phyloP scores from a whole-genome alignment of 2,888 invertebrate species.

The Megaustenia siamemsis region DNA sequence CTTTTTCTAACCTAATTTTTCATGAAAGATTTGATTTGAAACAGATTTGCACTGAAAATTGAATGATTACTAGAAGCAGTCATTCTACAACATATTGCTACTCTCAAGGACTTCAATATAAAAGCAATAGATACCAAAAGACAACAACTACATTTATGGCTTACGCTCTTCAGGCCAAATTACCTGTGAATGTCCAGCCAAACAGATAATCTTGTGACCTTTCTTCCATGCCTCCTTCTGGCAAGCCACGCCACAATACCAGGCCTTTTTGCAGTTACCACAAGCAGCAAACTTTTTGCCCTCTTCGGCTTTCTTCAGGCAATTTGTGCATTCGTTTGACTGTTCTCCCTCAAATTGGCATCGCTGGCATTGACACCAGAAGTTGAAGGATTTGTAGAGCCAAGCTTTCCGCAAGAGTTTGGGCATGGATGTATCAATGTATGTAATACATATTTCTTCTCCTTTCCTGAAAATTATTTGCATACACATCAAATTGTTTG shows the following conservation, averaged over 20 bases:
- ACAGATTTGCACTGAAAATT: constrained; percentile 5
- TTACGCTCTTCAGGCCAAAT: constrained; percentile 48
- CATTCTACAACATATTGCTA: constrained; percentile 15
- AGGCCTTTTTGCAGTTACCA: constrained; percentile 72
- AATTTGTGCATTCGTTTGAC: constrained; percentile 68
- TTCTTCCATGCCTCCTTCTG: constrained; percentile 71
- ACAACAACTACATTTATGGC: constrained; percentile 10
- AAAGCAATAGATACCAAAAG: not conserved
- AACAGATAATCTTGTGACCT: constrained; percentile 72
- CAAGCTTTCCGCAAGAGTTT: constrained; percentile 71
- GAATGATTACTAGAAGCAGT: constrained; percentile 10
- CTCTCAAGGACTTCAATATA: not conserved
- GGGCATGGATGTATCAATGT: constrained; percentile 73
- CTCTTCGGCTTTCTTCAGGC: constrained; percentile 62
- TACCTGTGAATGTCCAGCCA: constrained; percentile 63
- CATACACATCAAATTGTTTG: not conserved
- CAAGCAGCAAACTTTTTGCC: constrained; percentile 70
- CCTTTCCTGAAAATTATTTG: constrained; percentile 56
- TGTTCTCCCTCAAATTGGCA: constrained; percentile 74
- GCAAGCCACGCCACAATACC: constrained; percentile 74
- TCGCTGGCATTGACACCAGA: constrained; percentile 74
- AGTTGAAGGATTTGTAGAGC: constrained; percentile 75
- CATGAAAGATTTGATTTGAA: not conserved
- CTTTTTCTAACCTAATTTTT: not conserved
- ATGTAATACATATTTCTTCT: constrained; percentile 72